Conservation (phyloP, 2,888 invertebrate species). For the Lasioglossum malachurum region DNA sequence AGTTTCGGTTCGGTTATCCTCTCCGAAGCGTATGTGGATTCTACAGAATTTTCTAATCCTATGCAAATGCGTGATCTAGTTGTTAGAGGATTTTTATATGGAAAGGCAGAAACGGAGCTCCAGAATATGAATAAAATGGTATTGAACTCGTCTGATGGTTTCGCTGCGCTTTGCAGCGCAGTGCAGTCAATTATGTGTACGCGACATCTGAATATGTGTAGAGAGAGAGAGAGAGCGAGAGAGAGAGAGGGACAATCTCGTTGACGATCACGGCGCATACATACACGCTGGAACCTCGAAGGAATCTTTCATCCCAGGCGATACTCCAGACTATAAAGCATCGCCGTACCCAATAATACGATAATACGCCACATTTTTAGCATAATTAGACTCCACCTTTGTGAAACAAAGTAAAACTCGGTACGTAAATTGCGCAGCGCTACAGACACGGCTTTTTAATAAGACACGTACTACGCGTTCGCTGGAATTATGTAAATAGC, state of each 20-base stretch:
- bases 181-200: background rate
- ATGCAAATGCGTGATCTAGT: too few relatives aligned
- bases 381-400: background rate
- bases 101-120: too few relatives aligned
- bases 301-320: background rate
- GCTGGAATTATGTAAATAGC: background rate
- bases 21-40: background rate
- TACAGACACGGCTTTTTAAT: background rate
- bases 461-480: background rate
- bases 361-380: background rate
- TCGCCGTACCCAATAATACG: background rate
- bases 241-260: background rate
- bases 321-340: background rate
- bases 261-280: background rate
- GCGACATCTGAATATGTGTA: background rate
- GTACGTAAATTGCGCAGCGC: background rate
- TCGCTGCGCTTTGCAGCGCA: background rate
- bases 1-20: background rate
- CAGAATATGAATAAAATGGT: background rate
- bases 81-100: too few relatives aligned
- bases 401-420: background rate
- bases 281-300: background rate
- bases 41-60: background rate
- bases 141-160: background rate
- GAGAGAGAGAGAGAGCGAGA: background rate